Evolutionary conservation across 2,113 vertebrate genomes (phyloP), one percentile per base, ranked within the genome.

Genomic region (Orthonyx spaldingii): DNA sequence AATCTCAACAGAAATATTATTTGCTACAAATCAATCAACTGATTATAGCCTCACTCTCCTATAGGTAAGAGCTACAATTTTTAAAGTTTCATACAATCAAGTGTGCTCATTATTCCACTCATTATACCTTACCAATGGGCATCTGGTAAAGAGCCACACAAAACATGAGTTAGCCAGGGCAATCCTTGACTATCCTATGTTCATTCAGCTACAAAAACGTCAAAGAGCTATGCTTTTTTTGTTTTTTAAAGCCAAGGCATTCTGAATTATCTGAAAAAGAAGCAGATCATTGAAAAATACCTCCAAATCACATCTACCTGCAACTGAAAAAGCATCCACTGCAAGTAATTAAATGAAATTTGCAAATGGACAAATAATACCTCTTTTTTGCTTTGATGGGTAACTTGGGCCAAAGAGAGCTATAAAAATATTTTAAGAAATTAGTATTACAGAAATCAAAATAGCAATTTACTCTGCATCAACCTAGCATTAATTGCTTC

Each of bases 21-120:
- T 94, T 95, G 89, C 86, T 76, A 95, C 84, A 88, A 96, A 93
- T 94, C 85, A 96, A 94, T 95, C 80, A 95, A 70, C 53, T 30
- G 27, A 80, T 91, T 89, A 91, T 65, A 93, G 30, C 44, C 76
- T 80, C 69, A 75, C 15, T 95, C 84, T 85, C 78, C 32, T 75
- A 27, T 3, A 64, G 75, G 66, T 72, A 93, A 89, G 30, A 83
- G 50, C 9, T 82, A 92, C 71, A 50, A 64, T 75, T 81, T 21
- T 85, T 18, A 33, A 35, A 91, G 57, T 42, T 84, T 49, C 90
- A 77, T 74, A 60, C 83, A 92, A 88, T 42, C 37, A 93, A 21
- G 15, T 57, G 33, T 93, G 89, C 27, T 92, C 42, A 56, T 92
- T 50, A 93, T 80, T 59, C 52, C 37, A 65, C 76, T 55, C 5